Base-by-base conservation (phyloP, 2,113 vertebrate species). In the Poeciliopsis turrubarensis region DNA sequence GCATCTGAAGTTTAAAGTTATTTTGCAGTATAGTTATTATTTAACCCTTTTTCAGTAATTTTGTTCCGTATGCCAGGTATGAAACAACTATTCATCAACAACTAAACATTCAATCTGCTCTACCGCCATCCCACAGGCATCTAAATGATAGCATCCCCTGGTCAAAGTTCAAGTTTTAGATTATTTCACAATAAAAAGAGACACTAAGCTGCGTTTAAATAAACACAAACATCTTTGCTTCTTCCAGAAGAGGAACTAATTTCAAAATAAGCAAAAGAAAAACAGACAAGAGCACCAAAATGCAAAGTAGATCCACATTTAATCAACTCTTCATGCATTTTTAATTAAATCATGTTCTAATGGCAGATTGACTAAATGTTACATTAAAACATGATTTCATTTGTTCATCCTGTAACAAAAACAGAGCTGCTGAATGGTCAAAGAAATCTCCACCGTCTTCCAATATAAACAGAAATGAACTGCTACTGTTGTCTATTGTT, bases 401-500 rank as follows among this genome's bases (percentile, higher is more conserved):
- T 54, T 54, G 51, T n/a, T n/a, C 51, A 25, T 54, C 17, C 22
- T 54, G 19, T 54, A 8, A n/a, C 14, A 47, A 17, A 17, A 47
- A 65, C 57, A 74, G 25, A 26, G 34, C 30, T 63, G 37, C 27
- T 64, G 13, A 64, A 22, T 3, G 51, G 19, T 8, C 31, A 32
- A 25, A 70, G 63, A 30, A 39, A 25, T 4, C 57, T 31, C 22
- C 3, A 5, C 29, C n/a, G 60, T 57, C 31, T 65, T 65, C 12
- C 19, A 47, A 27, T 5, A 17, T n/a, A 27, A 69, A 22, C 17
- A 64, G 11, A 78, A 31, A 60, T n/a, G 9, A 67, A 7, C 3
- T 51, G 61, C 47, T 26, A 37, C 17, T 44, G 65, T 64, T 6
- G 4, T 19, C 17, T 47, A 75, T 68, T 83, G 65, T 68, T 82